Percentiles rank a stretch among this genome's conserved stretches.
Evolutionary conservation across 2,797 vertebrate genomes (phyloP).

Genomic region (Pitangus sulphuratus): DNA sequence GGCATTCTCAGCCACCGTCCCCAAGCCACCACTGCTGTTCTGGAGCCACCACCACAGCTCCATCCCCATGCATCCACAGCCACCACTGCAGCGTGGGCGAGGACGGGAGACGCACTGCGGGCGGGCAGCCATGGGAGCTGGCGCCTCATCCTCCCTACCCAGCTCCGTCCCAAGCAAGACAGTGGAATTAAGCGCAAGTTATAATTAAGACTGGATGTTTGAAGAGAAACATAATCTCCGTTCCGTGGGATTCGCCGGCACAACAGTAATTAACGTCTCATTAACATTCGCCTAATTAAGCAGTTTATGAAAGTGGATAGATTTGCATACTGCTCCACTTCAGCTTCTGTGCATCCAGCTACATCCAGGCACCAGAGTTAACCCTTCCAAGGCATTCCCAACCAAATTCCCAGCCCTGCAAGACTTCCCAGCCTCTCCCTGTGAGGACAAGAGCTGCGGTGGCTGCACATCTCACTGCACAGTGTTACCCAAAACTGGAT

Average conservation of each 20-base stretch:
- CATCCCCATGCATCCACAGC: fast-evolving
- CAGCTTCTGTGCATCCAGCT: constrained; percentile 58
- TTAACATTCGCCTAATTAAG: constrained; percentile 85
- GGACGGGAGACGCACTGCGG: neutral
- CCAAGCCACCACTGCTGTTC: neutral
- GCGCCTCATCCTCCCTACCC: neutral
- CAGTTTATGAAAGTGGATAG: constrained; percentile 81
- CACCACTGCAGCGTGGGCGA: fast-evolving
- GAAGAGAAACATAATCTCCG: constrained; percentile 82
- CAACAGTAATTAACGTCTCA: constrained; percentile 86
- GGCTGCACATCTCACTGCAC: neutral
- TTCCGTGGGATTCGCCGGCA: constrained; percentile 79
- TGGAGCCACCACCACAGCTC: fast-evolving
- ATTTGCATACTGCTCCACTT: constrained; percentile 75
- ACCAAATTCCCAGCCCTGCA: neutral
- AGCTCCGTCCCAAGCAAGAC: constrained; percentile 31
- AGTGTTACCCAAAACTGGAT: neutral
- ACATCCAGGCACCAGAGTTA: constrained; percentile 53
- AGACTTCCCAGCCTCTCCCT: neutral
- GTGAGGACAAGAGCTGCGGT: neutral
- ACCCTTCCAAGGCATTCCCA: constrained; percentile 43
- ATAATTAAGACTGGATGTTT: constrained; percentile 83
- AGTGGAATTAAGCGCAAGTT: constrained; percentile 74
- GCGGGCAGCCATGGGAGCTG: neutral
- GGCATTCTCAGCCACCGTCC: fast-evolving